Percentiles rank a stretch among this genome's conserved stretches.
phyloP scores from a whole-genome alignment of 2,113 vertebrate species.

The Potamarius usumacintae region DNA sequence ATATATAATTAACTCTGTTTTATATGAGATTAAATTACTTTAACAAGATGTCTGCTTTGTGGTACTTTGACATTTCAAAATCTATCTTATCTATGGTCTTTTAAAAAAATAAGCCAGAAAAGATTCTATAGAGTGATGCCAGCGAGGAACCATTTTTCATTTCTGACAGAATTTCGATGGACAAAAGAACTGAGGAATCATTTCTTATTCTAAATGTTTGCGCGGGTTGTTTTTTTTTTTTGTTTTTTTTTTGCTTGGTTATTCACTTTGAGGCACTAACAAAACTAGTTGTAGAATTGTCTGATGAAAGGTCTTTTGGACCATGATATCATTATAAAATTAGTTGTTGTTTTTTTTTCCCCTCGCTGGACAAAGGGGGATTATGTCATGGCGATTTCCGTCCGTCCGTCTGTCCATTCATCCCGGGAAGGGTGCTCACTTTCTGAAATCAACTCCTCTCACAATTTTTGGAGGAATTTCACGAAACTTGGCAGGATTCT shows the following conservation, averaged over 20 bases:
- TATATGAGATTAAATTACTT: conserved; percentile 35
- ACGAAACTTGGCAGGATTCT: too few species aligned
- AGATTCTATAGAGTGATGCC: not conserved
- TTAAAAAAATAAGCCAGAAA: not conserved
- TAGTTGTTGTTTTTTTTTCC: not conserved
- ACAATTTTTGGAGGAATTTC: too few species aligned
- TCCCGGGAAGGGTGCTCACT: too few species aligned
- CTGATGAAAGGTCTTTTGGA: not conserved
- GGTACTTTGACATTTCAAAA: not conserved
- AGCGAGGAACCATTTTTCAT: not conserved
- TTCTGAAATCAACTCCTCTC: too few species aligned
- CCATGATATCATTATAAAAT: not conserved
- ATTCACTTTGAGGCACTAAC: not conserved
- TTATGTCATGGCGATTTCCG: too few species aligned
- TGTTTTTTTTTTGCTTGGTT: not conserved
- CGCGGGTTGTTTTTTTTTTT: not conserved
- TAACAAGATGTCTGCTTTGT: conserved; percentile 19
- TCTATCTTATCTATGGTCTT: not conserved
- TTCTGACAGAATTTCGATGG: not conserved
- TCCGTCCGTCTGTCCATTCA: too few species aligned
- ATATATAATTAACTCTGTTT: conserved; percentile 24
- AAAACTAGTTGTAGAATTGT: not conserved
- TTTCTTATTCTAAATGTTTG: not conserved
- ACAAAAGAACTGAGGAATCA: not conserved
- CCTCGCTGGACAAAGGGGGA: too few species aligned